These are phyloP conservation scores for Tetramorium parvispinum DNA, from an alignment of 1,140 invertebrate species.

Conservation along the genomic window DNA sequence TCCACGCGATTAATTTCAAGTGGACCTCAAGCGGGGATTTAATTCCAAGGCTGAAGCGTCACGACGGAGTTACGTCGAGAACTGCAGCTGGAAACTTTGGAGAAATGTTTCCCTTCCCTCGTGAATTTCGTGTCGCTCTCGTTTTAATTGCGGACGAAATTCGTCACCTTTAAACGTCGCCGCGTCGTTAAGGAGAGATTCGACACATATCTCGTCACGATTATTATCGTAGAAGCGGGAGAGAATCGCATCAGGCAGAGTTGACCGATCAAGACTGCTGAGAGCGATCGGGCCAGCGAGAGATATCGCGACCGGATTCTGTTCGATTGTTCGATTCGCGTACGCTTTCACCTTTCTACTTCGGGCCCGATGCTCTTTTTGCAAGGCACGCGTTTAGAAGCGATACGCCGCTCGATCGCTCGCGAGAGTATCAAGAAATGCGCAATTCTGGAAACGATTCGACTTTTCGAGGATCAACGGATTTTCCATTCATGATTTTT, in stretches of 20 bases:
- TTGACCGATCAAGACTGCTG: constrained; percentile 21
- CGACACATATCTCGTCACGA: neutral
- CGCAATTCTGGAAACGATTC: neutral
- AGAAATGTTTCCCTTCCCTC: neutral
- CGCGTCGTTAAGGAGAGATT: neutral
- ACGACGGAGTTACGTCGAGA: neutral
- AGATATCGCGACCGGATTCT: constrained; percentile 58
- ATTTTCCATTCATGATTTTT: neutral
- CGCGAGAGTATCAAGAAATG: neutral
- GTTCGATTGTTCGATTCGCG: constrained; percentile 58
- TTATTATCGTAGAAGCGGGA: neutral
- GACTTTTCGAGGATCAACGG: neutral
- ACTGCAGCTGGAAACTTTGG: neutral
- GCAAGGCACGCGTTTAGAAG: neutral
- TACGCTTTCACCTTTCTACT: constrained; percentile 57
- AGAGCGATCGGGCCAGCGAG: constrained; percentile 12
- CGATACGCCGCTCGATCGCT: neutral
- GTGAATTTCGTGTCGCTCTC: neutral
- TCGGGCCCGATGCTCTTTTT: constrained; percentile 30
- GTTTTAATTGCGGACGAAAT: neutral
- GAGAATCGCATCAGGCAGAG: neutral
- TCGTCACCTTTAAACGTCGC: neutral
- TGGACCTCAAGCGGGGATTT: constrained; percentile 20
- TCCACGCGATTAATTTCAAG: constrained; percentile 36
- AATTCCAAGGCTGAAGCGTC: constrained; percentile 30